A percentile compares a stretch with the other conserved stretches of the same genome.
phyloP scores from a whole-genome alignment of 1,140 invertebrate species.

The Drosophila takahashii region DNA sequence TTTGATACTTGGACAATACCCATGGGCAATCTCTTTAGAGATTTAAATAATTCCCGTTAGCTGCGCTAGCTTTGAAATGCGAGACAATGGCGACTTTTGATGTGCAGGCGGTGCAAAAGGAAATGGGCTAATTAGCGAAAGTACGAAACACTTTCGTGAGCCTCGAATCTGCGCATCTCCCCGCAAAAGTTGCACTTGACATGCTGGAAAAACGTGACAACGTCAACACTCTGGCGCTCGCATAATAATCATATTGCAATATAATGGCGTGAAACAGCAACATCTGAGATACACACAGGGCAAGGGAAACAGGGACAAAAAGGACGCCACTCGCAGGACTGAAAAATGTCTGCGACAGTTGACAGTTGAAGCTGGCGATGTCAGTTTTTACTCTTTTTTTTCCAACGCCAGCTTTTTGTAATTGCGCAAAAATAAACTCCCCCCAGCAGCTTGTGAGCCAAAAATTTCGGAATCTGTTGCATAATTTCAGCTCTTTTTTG shows the following conservation, averaged over 20 bases:
- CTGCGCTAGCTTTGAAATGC: constrained; percentile 3
- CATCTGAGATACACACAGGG: constrained; percentile 31
- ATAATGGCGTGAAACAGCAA: constrained; percentile 73
- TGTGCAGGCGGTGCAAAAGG: constrained; percentile 10
- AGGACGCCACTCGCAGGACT: constrained; percentile 41
- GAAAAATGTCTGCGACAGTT: constrained; percentile 68
- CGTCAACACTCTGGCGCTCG: constrained; percentile 77
- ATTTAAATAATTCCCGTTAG: neutral
- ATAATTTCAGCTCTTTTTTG: constrained; percentile 69
- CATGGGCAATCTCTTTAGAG: neutral
- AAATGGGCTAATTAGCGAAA: constrained; percentile 68
- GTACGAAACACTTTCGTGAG: constrained; percentile 30
- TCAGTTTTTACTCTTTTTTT: constrained; percentile 44
- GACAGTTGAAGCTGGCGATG: constrained; percentile 71
- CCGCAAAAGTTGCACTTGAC: constrained; percentile 60
- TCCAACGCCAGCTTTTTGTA: constrained; percentile 59
- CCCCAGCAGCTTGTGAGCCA: constrained; percentile 40
- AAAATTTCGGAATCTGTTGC: constrained; percentile 75
- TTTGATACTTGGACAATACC: neutral
- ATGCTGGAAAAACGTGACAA: constrained; percentile 73
- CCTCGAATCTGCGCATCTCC: neutral
- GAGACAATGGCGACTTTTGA: constrained; percentile 8
- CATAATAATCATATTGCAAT: constrained; percentile 82
- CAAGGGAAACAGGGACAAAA: constrained; percentile 33
- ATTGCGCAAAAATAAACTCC: constrained; percentile 78